Evolutionary conservation across 1,140 invertebrate species (phyloP).

Genomic region (Sitodiplosis mosellana): DNA sequence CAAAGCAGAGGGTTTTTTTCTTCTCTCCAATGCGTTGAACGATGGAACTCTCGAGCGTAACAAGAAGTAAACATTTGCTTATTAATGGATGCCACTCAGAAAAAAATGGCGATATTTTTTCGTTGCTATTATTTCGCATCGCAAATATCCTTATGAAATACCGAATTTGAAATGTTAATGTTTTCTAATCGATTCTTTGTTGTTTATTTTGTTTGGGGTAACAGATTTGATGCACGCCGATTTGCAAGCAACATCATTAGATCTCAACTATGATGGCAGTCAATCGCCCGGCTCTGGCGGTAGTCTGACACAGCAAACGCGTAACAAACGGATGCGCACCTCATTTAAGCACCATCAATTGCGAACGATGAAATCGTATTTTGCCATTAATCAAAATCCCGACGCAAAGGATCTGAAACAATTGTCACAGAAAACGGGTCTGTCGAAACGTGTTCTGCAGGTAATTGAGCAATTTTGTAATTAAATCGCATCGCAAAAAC

Average conservation of each 20-base stretch:
- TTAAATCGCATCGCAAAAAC: too few relatives aligned
- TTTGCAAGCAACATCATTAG: slow-evolving; percentile 57
- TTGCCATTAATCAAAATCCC: slow-evolving; percentile 92
- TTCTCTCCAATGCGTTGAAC: too few relatives aligned
- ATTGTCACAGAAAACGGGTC: slow-evolving; percentile 86
- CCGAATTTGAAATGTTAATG: too few relatives aligned
- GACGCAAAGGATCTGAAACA: slow-evolving; percentile 92
- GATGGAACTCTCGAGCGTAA: too few relatives aligned
- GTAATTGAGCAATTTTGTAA: slow-evolving; percentile 29
- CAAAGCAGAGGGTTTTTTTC: too few relatives aligned
- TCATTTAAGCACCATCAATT: slow-evolving; percentile 94
- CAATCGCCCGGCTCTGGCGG: slow-evolving; percentile 10
- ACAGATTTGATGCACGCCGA: slow-evolving; percentile 53
- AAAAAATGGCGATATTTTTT: too few relatives aligned
- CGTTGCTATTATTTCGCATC: too few relatives aligned
- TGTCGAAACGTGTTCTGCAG: slow-evolving; percentile 90
- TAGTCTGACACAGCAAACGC: slow-evolving; percentile 29
- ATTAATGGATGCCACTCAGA: too few relatives aligned
- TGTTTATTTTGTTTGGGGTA: slow-evolving; percentile 5
- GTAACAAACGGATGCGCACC: slow-evolving; percentile 85
- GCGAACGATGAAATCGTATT: slow-evolving; percentile 94
- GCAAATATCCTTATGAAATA: too few relatives aligned
- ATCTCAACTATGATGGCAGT: slow-evolving; percentile 41
- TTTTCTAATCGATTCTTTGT: too few relatives aligned
- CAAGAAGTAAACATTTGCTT: too few relatives aligned